A percentile compares a stretch with the other conserved stretches of the same genome.
Conservation (phyloP, 2,797 vertebrate species). For the Toxotes lorentzi region DNA sequence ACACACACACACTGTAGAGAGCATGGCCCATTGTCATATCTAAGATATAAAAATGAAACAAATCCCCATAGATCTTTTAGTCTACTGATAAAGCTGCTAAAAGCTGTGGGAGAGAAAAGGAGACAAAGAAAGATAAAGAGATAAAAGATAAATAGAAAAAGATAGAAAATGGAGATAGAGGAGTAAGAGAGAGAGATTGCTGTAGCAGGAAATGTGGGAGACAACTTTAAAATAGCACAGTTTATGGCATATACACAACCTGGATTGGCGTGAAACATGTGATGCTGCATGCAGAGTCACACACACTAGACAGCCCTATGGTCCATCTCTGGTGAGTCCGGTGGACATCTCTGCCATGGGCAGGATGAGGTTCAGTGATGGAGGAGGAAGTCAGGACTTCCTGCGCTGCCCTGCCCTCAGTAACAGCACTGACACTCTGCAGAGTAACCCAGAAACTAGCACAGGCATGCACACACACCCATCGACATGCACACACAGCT, state of each 20-base stretch:
- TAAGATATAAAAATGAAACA: conserved; percentile 40
- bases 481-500: conserved; percentile 13
- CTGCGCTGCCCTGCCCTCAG: conserved; percentile 67
- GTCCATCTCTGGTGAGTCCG: conserved; percentile 60
- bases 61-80: conserved; percentile 35
- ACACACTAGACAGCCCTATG: not conserved
- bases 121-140: not conserved
- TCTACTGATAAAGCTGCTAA: conserved; percentile 16
- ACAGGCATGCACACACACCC: not conserved
- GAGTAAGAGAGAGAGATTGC: conserved; percentile 3
- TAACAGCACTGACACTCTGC: conserved; percentile 45
- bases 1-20: conserved; percentile 20
- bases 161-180: conserved; percentile 10
- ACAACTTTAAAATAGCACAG: conserved; percentile 66
- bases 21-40: conserved; percentile 38
- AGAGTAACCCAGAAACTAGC: conserved; percentile 11
- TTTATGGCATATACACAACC: conserved; percentile 31
- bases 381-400: conserved; percentile 70
- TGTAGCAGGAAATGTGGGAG: conserved; percentile 62
- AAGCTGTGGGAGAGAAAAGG: conserved; percentile 3
- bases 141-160: conserved; percentile 17
- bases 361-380: conserved; percentile 60
- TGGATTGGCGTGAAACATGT: conserved; percentile 35
- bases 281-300: conserved; percentile 19
- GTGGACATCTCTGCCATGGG: conserved; percentile 57